Evolutionary conservation across 1,140 invertebrate species (phyloP).

Genomic region (Subanguina moxae): DNA sequence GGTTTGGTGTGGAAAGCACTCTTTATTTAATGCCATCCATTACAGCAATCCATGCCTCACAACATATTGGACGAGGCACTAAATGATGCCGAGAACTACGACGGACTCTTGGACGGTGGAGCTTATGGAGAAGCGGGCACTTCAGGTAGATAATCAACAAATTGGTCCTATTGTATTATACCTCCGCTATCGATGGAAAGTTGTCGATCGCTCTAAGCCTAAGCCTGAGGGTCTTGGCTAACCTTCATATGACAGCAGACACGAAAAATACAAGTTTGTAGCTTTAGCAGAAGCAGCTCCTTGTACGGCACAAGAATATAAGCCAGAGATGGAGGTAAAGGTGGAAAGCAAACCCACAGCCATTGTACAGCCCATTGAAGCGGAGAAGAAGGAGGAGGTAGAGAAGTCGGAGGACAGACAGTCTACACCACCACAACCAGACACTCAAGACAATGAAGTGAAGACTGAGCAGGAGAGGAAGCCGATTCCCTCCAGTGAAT

Average conservation of each 20-base stretch:
- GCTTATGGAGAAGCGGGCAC: background rate
- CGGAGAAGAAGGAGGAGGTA: conserved; percentile 7
- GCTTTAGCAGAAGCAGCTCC: too few species aligned
- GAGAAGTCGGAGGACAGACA: conserved; percentile 7
- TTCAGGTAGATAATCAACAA: background rate
- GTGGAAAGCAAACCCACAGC: background rate
- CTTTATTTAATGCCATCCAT: too few species aligned
- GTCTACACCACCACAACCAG: background rate
- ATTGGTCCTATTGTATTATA: too few species aligned
- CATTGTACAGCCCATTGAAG: background rate
- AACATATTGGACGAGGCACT: conserved; percentile 38
- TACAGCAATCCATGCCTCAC: conserved; percentile 37
- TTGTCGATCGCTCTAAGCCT: too few species aligned
- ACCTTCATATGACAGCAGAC: too few species aligned
- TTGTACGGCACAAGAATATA: background rate
- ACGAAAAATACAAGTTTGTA: too few species aligned
- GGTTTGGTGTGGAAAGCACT: background rate
- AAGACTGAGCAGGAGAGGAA: background rate
- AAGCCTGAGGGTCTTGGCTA: too few species aligned
- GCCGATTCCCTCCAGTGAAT: background rate
- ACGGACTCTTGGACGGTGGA: background rate
- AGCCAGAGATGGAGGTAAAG: background rate
- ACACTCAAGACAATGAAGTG: background rate
- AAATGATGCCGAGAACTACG: conserved; percentile 35
- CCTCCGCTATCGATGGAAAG: too few species aligned